Evolutionary conservation across 2,797 vertebrate genomes (phyloP).

Genomic region (Enteromius trimaculatus): DNA sequence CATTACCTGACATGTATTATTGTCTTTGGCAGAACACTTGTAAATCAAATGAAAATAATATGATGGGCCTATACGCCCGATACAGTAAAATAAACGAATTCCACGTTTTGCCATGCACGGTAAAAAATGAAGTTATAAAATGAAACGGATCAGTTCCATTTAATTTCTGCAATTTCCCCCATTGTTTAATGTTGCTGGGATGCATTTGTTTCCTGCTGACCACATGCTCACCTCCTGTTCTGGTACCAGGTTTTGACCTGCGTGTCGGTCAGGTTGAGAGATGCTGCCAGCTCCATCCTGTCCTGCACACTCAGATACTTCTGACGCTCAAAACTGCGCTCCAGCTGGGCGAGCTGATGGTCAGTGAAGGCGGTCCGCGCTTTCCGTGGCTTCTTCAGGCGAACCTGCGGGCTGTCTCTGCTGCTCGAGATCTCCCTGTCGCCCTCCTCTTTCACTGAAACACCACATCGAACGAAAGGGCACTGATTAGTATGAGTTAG

Average conservation of each 20-base stretch:
- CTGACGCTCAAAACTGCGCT: conserved; percentile 97
- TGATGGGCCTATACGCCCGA: neutral
- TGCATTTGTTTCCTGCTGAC: conserved; percentile 26
- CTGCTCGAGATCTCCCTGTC: conserved; percentile 97
- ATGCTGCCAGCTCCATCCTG: conserved; percentile 97
- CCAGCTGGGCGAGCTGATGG: conserved; percentile 96
- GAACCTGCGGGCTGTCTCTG: conserved; percentile 92
- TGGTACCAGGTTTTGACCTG: conserved; percentile 99
- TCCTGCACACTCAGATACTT: conserved; percentile 99
- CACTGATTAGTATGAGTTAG: neutral
- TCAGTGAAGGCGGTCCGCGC: conserved; percentile 97
- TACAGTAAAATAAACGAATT: neutral
- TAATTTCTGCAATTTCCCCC: neutral
- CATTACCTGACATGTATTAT: conserved; percentile 17
- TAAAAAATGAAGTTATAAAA: neutral
- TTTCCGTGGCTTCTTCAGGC: conserved; percentile 96
- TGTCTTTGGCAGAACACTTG: conserved; percentile 2
- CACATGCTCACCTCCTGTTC: conserved; percentile 88
- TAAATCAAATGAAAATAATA: neutral
- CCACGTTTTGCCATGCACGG: too few relatives aligned
- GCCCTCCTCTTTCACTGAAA: conserved; percentile 93
- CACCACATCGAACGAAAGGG: conserved; percentile 15
- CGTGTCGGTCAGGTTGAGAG: conserved; percentile 98
- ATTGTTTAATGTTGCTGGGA: neutral
- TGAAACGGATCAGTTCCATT: too few relatives aligned